Percentiles rank a stretch among this genome's conserved stretches.
These are phyloP conservation scores for Myotis yumanensis DNA, from an alignment of 2,113 vertebrate genomes.

Conservation along the genomic window DNA sequence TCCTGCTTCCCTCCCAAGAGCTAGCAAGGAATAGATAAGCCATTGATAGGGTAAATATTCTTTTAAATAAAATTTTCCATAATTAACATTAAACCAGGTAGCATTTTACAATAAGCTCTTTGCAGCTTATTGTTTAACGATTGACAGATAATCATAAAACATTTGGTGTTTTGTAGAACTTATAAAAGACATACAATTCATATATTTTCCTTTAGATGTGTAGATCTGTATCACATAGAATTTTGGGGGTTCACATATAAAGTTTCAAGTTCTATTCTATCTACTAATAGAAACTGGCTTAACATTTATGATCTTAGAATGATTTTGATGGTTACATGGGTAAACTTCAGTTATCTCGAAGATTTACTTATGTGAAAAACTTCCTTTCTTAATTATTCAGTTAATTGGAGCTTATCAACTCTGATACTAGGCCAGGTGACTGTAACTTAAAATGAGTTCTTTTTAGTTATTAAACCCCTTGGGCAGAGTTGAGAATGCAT, in stretches of 20 bases:
- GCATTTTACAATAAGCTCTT: not conserved
- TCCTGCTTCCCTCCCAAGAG: conserved; percentile 26
- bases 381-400: not conserved
- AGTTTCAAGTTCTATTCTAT: conserved; percentile 42
- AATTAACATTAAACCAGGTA: conserved; percentile 42
- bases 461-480: conserved; percentile 44
- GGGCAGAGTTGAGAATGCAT: conserved; percentile 1
- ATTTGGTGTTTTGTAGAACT: conserved; percentile 37
- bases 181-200: not conserved
- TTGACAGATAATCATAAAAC: conserved; percentile 49
- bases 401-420: not conserved
- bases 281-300: conserved; percentile 24
- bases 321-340: not conserved
- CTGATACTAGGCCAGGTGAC: not conserved
- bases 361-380: not conserved
- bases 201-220: conserved; percentile 22
- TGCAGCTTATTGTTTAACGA: conserved; percentile 42
- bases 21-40: conserved; percentile 50
- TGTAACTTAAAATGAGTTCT: conserved; percentile 13
- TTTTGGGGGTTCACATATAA: not conserved
- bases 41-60: not conserved
- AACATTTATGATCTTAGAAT: conserved; percentile 39
- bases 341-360: conserved; percentile 1
- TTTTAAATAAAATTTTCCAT: conserved; percentile 37
- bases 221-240: conserved; percentile 24